phyloP scores from a whole-genome alignment of 2,113 vertebrate genomes.

The Origma solitaria region DNA sequence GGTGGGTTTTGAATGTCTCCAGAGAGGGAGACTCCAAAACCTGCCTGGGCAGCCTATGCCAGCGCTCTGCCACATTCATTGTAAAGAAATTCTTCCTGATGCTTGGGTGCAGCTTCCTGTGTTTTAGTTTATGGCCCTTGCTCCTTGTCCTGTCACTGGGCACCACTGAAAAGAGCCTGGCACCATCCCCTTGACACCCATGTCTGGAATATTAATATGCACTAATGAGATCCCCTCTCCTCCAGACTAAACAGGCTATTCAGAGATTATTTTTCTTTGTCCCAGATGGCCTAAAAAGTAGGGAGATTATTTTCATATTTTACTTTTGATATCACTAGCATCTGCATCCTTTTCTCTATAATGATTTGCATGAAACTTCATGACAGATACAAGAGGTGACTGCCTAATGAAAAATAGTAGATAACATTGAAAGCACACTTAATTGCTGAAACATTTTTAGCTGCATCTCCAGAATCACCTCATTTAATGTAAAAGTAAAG shows the following conservation, averaged over 20 bases:
- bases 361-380: background rate
- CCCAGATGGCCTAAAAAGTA: background rate
- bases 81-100: background rate
- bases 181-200: background rate
- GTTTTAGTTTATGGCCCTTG: background rate
- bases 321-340: background rate
- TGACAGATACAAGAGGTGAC: background rate
- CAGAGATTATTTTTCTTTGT: background rate
- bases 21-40: background rate
- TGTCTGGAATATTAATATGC: background rate
- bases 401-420: background rate
- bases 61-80: background rate
- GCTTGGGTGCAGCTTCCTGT: background rate
- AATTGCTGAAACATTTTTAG: background rate
- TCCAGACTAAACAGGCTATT: background rate
- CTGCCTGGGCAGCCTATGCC: background rate
- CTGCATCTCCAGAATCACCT: background rate
- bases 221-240: background rate
- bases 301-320: background rate
- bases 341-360: background rate
- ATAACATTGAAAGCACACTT: background rate
- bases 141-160: background rate
- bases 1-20: background rate
- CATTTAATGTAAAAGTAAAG: background rate
- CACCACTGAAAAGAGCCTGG: background rate